Percentiles rank a stretch among this genome's conserved stretches.
phyloP scores from a whole-genome alignment of 2,888 invertebrate genomes.

The Synanthedon formicaeformis region DNA sequence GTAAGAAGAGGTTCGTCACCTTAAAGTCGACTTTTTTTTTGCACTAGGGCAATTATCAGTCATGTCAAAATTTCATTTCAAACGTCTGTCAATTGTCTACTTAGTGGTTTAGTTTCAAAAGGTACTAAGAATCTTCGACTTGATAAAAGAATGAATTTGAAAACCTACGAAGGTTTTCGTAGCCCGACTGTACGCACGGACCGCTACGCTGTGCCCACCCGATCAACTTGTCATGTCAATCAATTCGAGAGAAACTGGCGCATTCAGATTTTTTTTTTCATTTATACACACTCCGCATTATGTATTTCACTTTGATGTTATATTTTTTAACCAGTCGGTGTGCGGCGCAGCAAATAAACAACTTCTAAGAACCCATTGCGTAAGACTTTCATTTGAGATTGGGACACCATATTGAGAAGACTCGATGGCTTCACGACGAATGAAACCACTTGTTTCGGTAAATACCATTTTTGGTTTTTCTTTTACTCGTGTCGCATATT shows the following conservation, averaged over 20 bases:
- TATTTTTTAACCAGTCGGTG: not conserved
- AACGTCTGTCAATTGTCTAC: no score
- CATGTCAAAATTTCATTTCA: no score
- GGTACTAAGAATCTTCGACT: no score
- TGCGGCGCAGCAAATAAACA: not conserved
- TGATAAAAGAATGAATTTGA: no score
- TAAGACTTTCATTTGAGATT: not conserved
- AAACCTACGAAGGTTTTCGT: no score
- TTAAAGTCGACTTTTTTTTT: no score
- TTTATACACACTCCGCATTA: slow-evolving; percentile 17
- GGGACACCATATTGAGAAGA: not conserved
- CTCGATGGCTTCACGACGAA: no score
- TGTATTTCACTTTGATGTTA: slow-evolving; percentile 1
- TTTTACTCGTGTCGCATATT: not conserved
- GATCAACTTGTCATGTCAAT: slow-evolving; percentile 47
- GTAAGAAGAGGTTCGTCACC: no score
- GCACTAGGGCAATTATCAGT: no score
- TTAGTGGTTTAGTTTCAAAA: no score
- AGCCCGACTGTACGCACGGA: not conserved
- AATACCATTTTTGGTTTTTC: not conserved
- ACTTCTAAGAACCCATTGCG: not conserved
- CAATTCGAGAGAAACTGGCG: slow-evolving; percentile 37
- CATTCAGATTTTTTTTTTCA: slow-evolving; percentile 22
- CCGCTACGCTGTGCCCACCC: slow-evolving; percentile 5
- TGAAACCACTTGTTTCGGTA: not conserved